Percentiles rank a stretch among this genome's conserved stretches.
Conservation (phyloP, 1,140 invertebrate genomes). For the Antheraea mylitta region DNA sequence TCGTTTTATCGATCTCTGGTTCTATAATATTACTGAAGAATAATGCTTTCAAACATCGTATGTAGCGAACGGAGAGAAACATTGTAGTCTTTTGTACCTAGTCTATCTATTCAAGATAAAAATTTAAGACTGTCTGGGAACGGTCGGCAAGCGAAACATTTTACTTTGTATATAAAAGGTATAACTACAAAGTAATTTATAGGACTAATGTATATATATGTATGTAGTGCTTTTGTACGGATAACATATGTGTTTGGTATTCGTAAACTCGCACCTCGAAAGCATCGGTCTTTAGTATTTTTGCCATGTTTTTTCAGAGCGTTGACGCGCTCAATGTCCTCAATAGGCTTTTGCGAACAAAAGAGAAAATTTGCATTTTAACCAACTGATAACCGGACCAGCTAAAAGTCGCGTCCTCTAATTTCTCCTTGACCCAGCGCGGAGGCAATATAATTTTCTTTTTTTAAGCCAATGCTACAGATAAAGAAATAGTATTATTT, state of each 20-base stretch:
- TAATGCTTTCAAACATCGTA: conserved; percentile 6
- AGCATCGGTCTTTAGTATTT: conserved; percentile 65
- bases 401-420: conserved; percentile 38
- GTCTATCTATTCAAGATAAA: background rate
- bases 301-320: conserved; percentile 32
- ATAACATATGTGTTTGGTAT: background rate
- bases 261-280: background rate
- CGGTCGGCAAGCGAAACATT: background rate
- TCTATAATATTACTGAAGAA: conserved; percentile 7
- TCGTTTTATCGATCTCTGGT: background rate
- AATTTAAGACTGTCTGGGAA: conserved; percentile 2
- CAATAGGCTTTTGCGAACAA: conserved; percentile 58
- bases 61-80: background rate
- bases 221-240: background rate
- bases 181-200: no score
- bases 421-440: conserved; percentile 43
- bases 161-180: background rate
- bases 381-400: conserved; percentile 63
- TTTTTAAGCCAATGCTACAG: conserved; percentile 33
- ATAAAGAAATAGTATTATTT: conserved; percentile 45
- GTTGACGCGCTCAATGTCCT: conserved; percentile 24
- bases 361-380: conserved; percentile 74
- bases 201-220: no score
- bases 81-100: background rate
- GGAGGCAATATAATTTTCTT: conserved; percentile 47